Evolutionary conservation across 2,888 invertebrate species (phyloP), one percentile per base, ranked within the genome.

Genomic region (Leistus spinibarbis): DNA sequence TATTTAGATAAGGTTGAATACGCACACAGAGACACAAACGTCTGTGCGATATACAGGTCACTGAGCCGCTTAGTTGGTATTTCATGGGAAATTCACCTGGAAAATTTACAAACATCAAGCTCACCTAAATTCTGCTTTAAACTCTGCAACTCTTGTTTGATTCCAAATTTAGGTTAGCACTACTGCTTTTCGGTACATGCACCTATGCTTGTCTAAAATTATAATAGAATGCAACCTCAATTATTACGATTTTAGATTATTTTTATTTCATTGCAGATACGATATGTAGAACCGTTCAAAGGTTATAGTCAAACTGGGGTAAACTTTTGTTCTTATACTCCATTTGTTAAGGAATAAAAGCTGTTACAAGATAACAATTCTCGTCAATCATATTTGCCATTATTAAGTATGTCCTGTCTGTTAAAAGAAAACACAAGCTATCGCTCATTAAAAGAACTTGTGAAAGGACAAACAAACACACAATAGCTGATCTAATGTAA

Each of bases 61-160:
- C 60, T 60, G 60, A 19, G 60, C 60, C 20, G 60, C 20, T 17
- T 60, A 60, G 19, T 60, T 60, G 60, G 17, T 60, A 60, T 60
- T 54, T 22, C 60, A 19, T 20, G 20, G 17, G 7, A 20, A 60
- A 22, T 20, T 9, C 60, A 60, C 60, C 16, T 60, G 60, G 60
- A 60, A 60, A 60, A 60, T 60, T 60, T 60, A 60, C 60, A 19
- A 13, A 60, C 60, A 3, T 60, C 60, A 16, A 60, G 19, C 13
- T 13, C 60, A 60, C 19, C 20, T 60, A 60, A 60, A 60, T 60
- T 19, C 60, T 19, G 3, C 13, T 60, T 60, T 5, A 60, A 60
- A 17, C 57, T 20, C 9, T 17, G 57, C 17, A 57, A 2, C n/a
- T n/a, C n/a, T n/a, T n/a, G n/a, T n/a, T n/a, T n/a, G n/a, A n/a